phyloP scores from a whole-genome alignment of 2,113 vertebrate genomes.

The Brachyistius frenatus region DNA sequence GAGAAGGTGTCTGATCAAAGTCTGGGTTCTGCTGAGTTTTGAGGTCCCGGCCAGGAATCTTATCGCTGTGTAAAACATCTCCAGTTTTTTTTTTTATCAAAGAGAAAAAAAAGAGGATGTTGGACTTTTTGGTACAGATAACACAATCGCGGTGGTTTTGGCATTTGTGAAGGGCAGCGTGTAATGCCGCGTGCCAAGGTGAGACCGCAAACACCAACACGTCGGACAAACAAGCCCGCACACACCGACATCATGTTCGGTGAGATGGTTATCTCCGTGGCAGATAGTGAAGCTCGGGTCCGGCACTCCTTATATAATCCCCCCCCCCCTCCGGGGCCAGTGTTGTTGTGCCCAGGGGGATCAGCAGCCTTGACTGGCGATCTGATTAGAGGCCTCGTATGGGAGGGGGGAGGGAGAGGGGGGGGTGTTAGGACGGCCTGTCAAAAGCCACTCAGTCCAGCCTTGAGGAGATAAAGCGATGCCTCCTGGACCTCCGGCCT shows the following conservation, averaged over 20 bases:
- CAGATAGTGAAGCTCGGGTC: constrained; percentile 50
- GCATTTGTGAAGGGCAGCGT: constrained; percentile 61
- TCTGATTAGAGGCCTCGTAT: constrained; percentile 78
- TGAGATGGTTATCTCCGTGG: constrained; percentile 39
- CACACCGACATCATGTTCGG: constrained; percentile 35
- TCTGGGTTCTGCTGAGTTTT: not conserved
- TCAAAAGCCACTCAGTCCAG: constrained; percentile 82
- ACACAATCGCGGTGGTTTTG: constrained; percentile 35
- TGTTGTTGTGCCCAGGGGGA: constrained; percentile 69
- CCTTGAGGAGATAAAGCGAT: constrained; percentile 88
- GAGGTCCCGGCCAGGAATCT: constrained; percentile 21
- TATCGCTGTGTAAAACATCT: constrained; percentile 25
- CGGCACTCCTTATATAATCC: constrained; percentile 58
- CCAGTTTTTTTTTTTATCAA: constrained; percentile 29
- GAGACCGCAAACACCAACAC: constrained; percentile 60
- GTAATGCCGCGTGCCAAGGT: constrained; percentile 63
- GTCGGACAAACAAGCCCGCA: constrained; percentile 43
- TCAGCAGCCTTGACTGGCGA: constrained; percentile 83
- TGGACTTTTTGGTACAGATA: constrained; percentile 65
- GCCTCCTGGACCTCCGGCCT: constrained; percentile 82
- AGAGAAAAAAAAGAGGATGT: constrained; percentile 57
- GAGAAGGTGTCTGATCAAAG: constrained; percentile 18
- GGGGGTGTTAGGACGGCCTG: constrained; percentile 81
- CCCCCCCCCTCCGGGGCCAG: not conserved
- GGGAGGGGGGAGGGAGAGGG: constrained; percentile 61